A percentile compares a stretch with the other conserved stretches of the same genome.
These are phyloP conservation scores for Carapus acus DNA, from an alignment of 2,797 vertebrate genomes.

Conservation along the genomic window DNA sequence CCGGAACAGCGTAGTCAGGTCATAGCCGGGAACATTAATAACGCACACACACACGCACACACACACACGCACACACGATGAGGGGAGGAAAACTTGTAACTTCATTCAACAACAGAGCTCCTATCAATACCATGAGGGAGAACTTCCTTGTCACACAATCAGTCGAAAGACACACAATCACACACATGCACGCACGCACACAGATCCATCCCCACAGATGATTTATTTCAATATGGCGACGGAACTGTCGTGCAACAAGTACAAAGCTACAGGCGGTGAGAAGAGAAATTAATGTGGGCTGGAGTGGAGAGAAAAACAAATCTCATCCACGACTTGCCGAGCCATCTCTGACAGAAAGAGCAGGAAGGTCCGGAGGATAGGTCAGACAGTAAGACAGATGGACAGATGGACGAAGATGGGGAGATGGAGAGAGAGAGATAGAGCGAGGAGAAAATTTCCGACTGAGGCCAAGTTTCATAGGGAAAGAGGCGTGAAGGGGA, in stretches of 20 bases:
- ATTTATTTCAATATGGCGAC: conserved; percentile 58
- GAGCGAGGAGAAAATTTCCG: conserved; percentile 21
- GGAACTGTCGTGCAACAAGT: conserved; percentile 64
- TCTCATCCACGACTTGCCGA: conserved; percentile 49
- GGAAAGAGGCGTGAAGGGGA: background rate
- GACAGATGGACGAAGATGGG: too few species aligned
- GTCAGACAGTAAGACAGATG: conserved; percentile 8
- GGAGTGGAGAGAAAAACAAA: conserved; percentile 59
- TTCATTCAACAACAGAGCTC: conserved; percentile 54
- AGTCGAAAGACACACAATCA: conserved; percentile 1
- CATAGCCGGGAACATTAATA: conserved; percentile 69
- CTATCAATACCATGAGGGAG: conserved; percentile 43
- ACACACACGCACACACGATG: conserved; percentile 35
- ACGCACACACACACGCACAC: conserved; percentile 48
- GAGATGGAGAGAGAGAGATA: background rate
- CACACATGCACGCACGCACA: background rate
- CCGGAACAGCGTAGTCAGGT: conserved; percentile 68
- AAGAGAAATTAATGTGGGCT: conserved; percentile 44
- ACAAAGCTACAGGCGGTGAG: conserved; percentile 45
- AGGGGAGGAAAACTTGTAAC: conserved; percentile 54
- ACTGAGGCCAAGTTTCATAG: conserved; percentile 10
- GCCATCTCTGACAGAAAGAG: conserved; percentile 42
- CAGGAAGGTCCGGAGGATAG: conserved; percentile 35
- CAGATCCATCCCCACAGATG: conserved; percentile 31
- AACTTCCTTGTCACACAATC: conserved; percentile 33